Base-by-base conservation (phyloP, 2,113 vertebrate species). In the Laterallus jamaicensis region DNA sequence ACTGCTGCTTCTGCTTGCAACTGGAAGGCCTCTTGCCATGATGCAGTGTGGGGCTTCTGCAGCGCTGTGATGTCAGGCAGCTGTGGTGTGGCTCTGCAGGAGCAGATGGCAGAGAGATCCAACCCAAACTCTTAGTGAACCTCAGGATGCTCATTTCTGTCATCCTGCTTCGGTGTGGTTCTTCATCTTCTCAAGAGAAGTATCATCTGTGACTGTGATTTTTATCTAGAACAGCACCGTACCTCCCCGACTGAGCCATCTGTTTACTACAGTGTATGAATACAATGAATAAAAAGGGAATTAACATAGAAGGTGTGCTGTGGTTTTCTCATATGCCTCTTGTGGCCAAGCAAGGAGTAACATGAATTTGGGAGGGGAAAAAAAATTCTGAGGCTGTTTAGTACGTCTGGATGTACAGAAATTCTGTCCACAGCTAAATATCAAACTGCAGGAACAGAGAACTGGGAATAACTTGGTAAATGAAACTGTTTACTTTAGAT, bases 51-150 rank as follows among this genome's bases (percentile, higher is more conserved):
- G 26, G 39, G 35, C 24, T 73, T 74, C 71, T 9, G 39, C 4
- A 2, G 24, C 14, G 1, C 1, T 17, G 28, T n/a, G 67, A 37
- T 82, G 58, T n/a, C n/a, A 42, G 55, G 56, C 50, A 67, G 47
- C 69, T 54, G 60, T 52, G 42, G 60, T 67, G 47, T 58, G 78
- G n/a, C 79, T 93, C 35, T 70, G 50, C 66, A 63, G 80, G 63
- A 83, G 35, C 94, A 93, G 81, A 69, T 83, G 81, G 88, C 55
- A 78, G 25, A 54, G 56, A 75, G 21, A 84, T 62, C 50, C n/a
- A 75, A 8, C 47, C 24, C 3, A 4, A 63, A 58, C 71, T 71
- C 80, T 60, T 40, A 14, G 54, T 0, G 0, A 71, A 52, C 32
- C 75, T 73, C 32, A 11, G 44, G 79, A 64, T 77, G 50, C 44